phyloP scores from a whole-genome alignment of 2,113 vertebrate species.

The Clarias macrocephalus region DNA sequence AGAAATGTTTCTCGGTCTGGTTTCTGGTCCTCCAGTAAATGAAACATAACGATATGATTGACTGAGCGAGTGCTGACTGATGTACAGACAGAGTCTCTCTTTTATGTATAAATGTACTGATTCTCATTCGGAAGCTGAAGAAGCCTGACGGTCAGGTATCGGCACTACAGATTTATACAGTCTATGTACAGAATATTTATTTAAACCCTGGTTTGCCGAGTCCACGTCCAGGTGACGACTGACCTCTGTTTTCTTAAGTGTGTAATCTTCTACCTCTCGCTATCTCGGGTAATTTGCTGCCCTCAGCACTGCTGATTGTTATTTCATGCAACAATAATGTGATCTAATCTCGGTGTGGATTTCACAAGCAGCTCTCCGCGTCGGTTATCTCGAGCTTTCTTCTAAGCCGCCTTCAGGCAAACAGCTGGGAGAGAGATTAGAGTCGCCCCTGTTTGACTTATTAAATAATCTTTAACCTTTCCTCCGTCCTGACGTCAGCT shows the following conservation, averaged over 20 bases:
- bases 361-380: neutral
- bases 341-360: neutral
- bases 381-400: neutral
- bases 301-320: constrained; percentile 7
- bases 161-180: no score
- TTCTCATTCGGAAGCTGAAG: neutral
- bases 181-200: neutral
- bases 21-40: no score
- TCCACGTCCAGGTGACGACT: neutral
- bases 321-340: neutral
- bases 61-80: no score
- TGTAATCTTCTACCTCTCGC: neutral
- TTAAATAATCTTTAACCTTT: constrained; percentile 56
- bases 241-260: neutral
- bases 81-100: no score
- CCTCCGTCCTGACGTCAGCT: constrained; percentile 52
- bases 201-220: neutral
- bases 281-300: neutral
- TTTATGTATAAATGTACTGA: no score
- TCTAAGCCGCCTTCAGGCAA: constrained; percentile 36
- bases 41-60: no score
- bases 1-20: no score
- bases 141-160: no score
- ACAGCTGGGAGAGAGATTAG: constrained; percentile 53
- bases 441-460: neutral